phyloP scores from a whole-genome alignment of 2,797 vertebrate genomes.

The Sebastes hubbsi region DNA sequence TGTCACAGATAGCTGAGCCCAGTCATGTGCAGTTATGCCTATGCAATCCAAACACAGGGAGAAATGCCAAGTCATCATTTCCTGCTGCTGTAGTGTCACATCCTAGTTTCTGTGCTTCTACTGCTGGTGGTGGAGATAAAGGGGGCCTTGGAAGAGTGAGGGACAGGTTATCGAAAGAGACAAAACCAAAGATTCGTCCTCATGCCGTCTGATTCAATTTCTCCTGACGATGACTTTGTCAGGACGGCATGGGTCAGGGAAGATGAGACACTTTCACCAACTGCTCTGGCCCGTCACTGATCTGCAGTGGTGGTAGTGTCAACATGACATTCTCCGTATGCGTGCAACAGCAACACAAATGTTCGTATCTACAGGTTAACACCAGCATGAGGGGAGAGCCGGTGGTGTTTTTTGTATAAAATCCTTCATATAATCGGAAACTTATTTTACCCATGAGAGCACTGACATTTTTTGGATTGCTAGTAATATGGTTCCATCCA shows the following conservation, averaged over 20 bases:
- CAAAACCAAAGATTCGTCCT: neutral
- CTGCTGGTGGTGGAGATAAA: neutral
- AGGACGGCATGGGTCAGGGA: conserved; percentile 28
- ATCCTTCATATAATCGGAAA: neutral
- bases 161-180: conserved; percentile 19
- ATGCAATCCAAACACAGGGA: conserved; percentile 58
- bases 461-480: neutral
- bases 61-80: conserved; percentile 70
- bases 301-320: conserved; percentile 52
- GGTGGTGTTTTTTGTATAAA: neutral
- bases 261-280: conserved; percentile 23
- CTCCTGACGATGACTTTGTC: conserved; percentile 56
- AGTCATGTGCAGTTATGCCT: conserved; percentile 57
- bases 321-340: conserved; percentile 67
- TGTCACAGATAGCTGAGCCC: conserved; percentile 47
- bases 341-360: conserved; percentile 60
- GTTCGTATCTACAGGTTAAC: conserved; percentile 16
- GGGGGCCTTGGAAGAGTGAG: conserved; percentile 1
- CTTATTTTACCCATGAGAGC: neutral
- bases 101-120: conserved; percentile 24
- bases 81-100: conserved; percentile 44
- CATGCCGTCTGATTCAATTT: conserved; percentile 23
- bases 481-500: conserved; percentile 13
- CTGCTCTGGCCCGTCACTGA: conserved; percentile 27
- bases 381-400: neutral